Conservation (phyloP, 2,113 vertebrate genomes). For the Blennius ocellaris region DNA sequence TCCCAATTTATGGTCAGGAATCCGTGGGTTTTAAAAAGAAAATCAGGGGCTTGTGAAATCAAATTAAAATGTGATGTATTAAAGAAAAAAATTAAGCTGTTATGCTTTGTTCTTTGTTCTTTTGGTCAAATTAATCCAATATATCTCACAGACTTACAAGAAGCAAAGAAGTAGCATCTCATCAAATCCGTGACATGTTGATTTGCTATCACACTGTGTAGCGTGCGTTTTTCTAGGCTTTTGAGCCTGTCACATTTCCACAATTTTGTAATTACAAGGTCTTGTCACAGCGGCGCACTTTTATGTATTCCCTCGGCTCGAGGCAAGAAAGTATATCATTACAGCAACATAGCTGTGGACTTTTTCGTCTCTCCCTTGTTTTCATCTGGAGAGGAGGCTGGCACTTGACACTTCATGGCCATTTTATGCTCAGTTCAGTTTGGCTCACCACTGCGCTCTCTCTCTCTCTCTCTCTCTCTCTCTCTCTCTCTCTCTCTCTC, state of each 20-base stretch:
- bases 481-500: no score
- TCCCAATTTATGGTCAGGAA: background rate
- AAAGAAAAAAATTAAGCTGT: background rate
- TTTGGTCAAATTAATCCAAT: background rate
- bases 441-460: slow-evolving; percentile 3
- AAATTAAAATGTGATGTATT: slow-evolving; percentile 1
- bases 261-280: slow-evolving; percentile 4
- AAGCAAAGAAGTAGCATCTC: background rate
- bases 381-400: slow-evolving; percentile 36
- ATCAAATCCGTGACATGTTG: background rate
- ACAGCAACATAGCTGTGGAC: background rate
- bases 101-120: background rate
- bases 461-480: slow-evolving; percentile 1
- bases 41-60: background rate
- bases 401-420: slow-evolving; percentile 58
- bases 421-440: slow-evolving; percentile 32
- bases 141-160: background rate
- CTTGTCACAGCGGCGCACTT: background rate
- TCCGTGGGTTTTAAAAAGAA: background rate
- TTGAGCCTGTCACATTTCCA: background rate
- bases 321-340: background rate
- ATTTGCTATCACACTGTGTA: background rate
- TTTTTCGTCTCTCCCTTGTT: slow-evolving; percentile 30
- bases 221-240: background rate
- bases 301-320: background rate